Percentiles rank a stretch among this genome's conserved stretches.
Conservation (phyloP, 2,888 invertebrate species). For the Caradrina clavipalpis region DNA sequence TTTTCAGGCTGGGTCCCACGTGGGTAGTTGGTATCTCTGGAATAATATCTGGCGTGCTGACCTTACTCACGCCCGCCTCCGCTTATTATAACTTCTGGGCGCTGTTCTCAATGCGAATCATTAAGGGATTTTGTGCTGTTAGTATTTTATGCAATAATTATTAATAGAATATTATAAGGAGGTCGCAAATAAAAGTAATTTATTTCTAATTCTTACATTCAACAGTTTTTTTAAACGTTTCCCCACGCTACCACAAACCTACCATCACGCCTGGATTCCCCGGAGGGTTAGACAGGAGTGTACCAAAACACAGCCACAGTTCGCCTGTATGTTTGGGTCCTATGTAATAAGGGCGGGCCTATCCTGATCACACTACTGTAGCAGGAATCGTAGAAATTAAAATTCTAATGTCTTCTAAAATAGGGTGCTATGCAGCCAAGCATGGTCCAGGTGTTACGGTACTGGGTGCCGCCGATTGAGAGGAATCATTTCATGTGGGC, state of each 20-base stretch:
- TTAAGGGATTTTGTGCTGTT: slow-evolving; percentile 86
- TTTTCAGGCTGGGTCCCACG: slow-evolving; percentile 81
- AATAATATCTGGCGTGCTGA: slow-evolving; percentile 79
- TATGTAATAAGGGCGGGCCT: no score
- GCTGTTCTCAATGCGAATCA: slow-evolving; percentile 78
- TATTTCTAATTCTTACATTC: no score
- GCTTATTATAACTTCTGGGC: slow-evolving; percentile 83
- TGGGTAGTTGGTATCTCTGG: slow-evolving; percentile 85
- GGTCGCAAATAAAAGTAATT: no score
- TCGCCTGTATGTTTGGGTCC: no score
- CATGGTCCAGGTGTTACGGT: slow-evolving; percentile 85
- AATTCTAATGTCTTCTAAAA: background rate
- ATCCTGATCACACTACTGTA: no score
- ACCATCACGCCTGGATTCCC: no score
- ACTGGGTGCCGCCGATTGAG: slow-evolving; percentile 88
- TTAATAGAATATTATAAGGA: no score
- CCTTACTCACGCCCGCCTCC: slow-evolving; percentile 82
- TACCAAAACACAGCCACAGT: no score
- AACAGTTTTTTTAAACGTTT: no score
- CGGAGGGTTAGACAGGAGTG: no score
- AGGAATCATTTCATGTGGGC: slow-evolving; percentile 88
- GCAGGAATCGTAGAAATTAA: background rate
- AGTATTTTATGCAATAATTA: slow-evolving; percentile 62
- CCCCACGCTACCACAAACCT: no score
- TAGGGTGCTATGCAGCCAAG: slow-evolving; percentile 88